phyloP scores from a whole-genome alignment of 2,888 invertebrate species.

The Seira ritae region DNA sequence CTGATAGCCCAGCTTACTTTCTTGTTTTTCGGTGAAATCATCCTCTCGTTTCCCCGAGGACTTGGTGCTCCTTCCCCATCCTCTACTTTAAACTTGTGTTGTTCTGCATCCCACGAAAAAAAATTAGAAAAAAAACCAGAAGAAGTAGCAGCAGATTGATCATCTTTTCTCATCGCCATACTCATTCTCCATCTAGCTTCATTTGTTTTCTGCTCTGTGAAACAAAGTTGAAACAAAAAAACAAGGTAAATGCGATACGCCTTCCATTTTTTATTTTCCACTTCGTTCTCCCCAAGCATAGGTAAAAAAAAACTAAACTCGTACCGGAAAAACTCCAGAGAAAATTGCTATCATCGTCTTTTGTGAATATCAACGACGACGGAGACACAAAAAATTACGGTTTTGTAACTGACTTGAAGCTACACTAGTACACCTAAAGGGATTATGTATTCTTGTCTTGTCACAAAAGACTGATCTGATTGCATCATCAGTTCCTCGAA shows the following conservation, averaged over 20 bases:
- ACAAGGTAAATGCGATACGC: neutral
- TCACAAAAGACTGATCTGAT: constrained; percentile 60
- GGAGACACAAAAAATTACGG: neutral
- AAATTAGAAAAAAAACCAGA: constrained; percentile 1
- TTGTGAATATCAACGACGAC: constrained; percentile 7
- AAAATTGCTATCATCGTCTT: constrained; percentile 1
- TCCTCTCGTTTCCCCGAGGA: constrained; percentile 18
- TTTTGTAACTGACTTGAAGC: constrained; percentile 8
- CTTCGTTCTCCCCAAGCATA: neutral
- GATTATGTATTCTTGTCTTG: constrained; percentile 44
- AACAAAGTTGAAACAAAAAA: neutral
- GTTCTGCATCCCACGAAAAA: neutral
- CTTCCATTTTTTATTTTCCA: neutral
- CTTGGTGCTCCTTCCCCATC: neutral
- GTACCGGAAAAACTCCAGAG: neutral
- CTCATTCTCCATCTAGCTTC: neutral
- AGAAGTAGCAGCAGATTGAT: neutral
- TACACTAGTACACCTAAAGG: constrained; percentile 21
- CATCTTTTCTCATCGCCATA: constrained; percentile 4
- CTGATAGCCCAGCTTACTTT: constrained; percentile 14
- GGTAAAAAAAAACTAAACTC: too few relatives aligned
- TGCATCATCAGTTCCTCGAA: constrained; percentile 58
- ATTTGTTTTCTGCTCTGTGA: neutral
- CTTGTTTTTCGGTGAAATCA: constrained; percentile 2
- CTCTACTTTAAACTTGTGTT: neutral